Base-by-base conservation (phyloP, 2,888 invertebrate species). In the Stenichneumon culpator region DNA sequence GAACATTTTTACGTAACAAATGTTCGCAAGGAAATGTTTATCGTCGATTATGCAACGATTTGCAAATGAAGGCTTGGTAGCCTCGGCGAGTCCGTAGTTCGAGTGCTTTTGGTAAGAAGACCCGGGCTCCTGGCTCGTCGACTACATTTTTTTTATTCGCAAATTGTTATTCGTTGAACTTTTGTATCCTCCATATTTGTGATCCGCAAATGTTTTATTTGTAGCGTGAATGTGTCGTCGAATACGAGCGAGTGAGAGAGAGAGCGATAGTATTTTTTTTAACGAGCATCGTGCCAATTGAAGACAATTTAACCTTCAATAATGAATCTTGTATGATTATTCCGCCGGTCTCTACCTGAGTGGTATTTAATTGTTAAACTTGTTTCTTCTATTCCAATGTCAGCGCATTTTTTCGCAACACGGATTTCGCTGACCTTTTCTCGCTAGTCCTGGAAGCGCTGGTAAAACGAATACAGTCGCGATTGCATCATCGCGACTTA, bases 61-160 rank as follows among this genome's bases (percentile, higher is more conserved):
- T 78, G 65, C 65, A 74, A 79, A 80, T 81, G 28, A 32, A 57
- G 32, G 52, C 69, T 47, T 36, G 25, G 50, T 25, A 19, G 75
- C 57, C 63, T 60, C 74, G 70, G 22, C 60, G 74, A 74, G 39
- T 54, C 47, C 39, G 67, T n/a, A 25, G 47, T n/a, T 3, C 47
- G 22, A 25, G 79, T 50, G n/a, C 75, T 82, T 85, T 74, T 79
- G 84, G 84, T 85, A 82, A 82, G 84, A 82, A 73, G 77, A 68
- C 52, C 25, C 67, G 63, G 57, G 39, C 50, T 67, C 70, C 28
- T 44, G 54, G 25, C 32, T 36, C 79, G 57, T 73, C 22, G 44
- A 4, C 68, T 39, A 52, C 65, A 60, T 79, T 63, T 79, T 63
- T 36, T 69, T 68, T 7, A 82, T 82, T 82, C 69, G 65, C 67